A percentile compares a stretch with the other conserved stretches of the same genome.
Evolutionary conservation across 2,797 vertebrate species (phyloP).

Genomic region (Salmo trutta): DNA sequence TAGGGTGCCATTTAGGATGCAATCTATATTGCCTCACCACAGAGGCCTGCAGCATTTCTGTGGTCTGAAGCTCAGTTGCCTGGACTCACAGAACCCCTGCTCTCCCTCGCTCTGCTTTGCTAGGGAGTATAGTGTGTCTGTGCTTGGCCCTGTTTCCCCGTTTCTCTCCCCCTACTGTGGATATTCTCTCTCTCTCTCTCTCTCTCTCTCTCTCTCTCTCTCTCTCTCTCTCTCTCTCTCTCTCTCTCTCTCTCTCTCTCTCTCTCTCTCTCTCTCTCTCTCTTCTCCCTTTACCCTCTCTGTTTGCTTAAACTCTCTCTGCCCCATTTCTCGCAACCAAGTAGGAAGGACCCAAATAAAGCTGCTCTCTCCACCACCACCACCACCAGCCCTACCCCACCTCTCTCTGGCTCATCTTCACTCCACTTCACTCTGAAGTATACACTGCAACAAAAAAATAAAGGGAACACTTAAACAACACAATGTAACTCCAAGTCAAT

Average conservation of each 20-base stretch:
- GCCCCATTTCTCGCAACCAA: slow-evolving; percentile 16
- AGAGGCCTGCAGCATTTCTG: slow-evolving; percentile 16
- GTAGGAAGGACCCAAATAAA: slow-evolving; percentile 3
- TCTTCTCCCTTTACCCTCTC: background rate
- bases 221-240: background rate
- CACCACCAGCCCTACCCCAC: too few species aligned
- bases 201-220: background rate
- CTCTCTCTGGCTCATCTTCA: background rate
- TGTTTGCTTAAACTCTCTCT: slow-evolving; percentile 29
- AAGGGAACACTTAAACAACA: too few species aligned
- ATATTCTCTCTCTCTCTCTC: background rate
- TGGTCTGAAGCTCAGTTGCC: slow-evolving; percentile 22
- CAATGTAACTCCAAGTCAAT: too few species aligned
- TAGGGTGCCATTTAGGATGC: background rate
- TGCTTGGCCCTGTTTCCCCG: slow-evolving; percentile 4
- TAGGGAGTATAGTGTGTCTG: background rate
- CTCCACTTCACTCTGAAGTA: background rate
- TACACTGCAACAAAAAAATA: too few species aligned
- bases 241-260: background rate
- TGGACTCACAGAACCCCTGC: background rate
- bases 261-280: background rate
- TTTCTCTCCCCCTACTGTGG: background rate
- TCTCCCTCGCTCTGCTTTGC: background rate
- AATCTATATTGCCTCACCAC: slow-evolving; percentile 4
- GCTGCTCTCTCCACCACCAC: background rate